Base-by-base conservation (phyloP, 2,888 invertebrate species). In the Cantharis rustica region DNA sequence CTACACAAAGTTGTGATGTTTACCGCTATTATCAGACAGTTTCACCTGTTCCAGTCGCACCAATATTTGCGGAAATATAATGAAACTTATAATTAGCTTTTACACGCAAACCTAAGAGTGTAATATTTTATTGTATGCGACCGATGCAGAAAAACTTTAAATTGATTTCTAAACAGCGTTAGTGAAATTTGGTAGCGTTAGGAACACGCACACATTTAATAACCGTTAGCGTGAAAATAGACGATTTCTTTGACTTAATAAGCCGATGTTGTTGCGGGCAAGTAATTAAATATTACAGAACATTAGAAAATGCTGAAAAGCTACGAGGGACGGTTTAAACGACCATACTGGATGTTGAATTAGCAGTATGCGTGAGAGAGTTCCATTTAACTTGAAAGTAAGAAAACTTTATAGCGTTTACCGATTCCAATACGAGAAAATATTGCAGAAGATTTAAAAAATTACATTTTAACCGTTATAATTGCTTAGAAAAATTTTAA, bases 51-150 rank as follows among this genome's bases (percentile, higher is more conserved):
- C 23, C 31, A 70, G 69, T 70, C 70, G 31, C 69, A 27, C 69
- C 74, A 70, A 64, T 71, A 71, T 75, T 75, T 66, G 68, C 75
- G 75, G 75, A 75, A 16, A 62, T 63, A n/a, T 15, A 72, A 47
- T 47, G 47, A n/a, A 47, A 47, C 47, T 47, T 68, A 71, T 71
- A 75, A 75, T 75, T 75, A 75, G 71, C 61, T 70, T 68, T 16
- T 64, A 70, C 75, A 75, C 75, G 75, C 75, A 23, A 75, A 75
- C 75, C 61, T 20, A 9, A 69, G 61, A 70, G 69, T 69, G 69
- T 69, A 69, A 69, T 74, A 64, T 66, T 23, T 23, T 62, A 47
- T 47, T 47, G 47, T 69, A 68, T 26, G 26, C 15, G 69, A 20
- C n/a, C 13, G 16, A 66, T 20, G 17, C n/a, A 20, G 13, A 66